Conservation (phyloP, 1,140 invertebrate genomes). For the Meteorus sp. region DNA sequence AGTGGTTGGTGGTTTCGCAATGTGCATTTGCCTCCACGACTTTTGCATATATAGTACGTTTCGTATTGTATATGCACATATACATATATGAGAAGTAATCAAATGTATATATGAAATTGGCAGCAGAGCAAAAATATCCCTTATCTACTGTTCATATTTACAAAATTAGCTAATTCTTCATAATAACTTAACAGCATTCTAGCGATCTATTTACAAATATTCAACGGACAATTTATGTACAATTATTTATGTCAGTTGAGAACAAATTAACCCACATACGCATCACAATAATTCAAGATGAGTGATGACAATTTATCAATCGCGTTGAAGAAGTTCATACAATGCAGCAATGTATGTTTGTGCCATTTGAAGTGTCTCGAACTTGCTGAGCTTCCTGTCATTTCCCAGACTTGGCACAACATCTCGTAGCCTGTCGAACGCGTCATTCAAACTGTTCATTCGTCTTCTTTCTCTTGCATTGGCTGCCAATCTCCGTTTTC, state of each 20-base stretch:
- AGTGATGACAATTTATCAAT: slow-evolving; percentile 30
- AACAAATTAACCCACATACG: not conserved
- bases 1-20: slow-evolving; percentile 44
- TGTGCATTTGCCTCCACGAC: slow-evolving; percentile 45
- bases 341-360: slow-evolving; percentile 76
- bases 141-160: slow-evolving; percentile 22
- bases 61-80: not conserved
- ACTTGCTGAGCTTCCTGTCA: slow-evolving; percentile 78
- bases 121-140: not conserved
- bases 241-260: not conserved
- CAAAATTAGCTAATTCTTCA: slow-evolving; percentile 21
- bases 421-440: slow-evolving; percentile 74
- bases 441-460: slow-evolving; percentile 83
- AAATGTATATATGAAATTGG: not conserved
- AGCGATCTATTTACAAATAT: slow-evolving; percentile 7
- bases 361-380: slow-evolving; percentile 82
- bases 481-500: slow-evolving; percentile 68
- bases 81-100: not conserved
- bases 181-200: slow-evolving; percentile 2
- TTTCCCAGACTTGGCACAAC: slow-evolving; percentile 73
- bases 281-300: slow-evolving; percentile 7
- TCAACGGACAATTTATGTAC: not conserved
- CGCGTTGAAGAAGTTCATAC: slow-evolving; percentile 61
- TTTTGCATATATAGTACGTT: slow-evolving; percentile 42
- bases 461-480: slow-evolving; percentile 78